phyloP scores from a whole-genome alignment of 2,113 vertebrate species.

The Aplodontia rufa region DNA sequence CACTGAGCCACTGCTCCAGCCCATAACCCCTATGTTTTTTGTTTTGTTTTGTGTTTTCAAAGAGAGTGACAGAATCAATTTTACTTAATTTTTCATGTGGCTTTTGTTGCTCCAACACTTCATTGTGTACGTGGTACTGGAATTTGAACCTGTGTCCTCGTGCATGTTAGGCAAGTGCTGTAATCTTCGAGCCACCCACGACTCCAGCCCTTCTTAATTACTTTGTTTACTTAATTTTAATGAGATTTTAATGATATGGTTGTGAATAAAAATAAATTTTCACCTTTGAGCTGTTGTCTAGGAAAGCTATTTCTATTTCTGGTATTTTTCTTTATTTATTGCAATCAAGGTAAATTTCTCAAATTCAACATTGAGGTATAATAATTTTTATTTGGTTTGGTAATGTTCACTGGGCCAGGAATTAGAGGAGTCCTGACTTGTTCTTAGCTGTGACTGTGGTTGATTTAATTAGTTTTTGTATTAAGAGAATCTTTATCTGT shows the following conservation, averaged over 20 bases:
- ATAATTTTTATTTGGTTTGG: background rate
- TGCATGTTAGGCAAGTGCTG: no score
- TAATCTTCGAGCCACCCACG: no score
- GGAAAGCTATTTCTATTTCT: background rate
- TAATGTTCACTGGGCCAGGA: background rate
- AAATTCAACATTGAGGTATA: background rate
- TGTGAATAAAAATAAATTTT: background rate
- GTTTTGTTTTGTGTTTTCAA: no score
- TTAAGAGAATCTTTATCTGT: background rate
- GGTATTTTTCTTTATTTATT: conserved; percentile 17
- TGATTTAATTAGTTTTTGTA: background rate
- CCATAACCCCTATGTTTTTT: no score
- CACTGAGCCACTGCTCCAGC: no score
- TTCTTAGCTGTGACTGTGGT: background rate
- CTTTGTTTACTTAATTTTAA: conserved; percentile 1
- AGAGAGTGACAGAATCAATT: no score
- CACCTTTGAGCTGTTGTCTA: background rate
- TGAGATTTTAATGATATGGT: background rate
- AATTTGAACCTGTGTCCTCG: no score
- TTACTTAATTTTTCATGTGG: no score
- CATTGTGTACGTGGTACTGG: no score
- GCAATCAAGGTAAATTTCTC: background rate
- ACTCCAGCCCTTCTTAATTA: conserved; percentile 2
- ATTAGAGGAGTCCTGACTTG: background rate
- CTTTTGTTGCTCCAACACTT: no score